These are phyloP conservation scores for Drosophila ananassae DNA, from an alignment of 1,140 invertebrate species.

Conservation along the genomic window DNA sequence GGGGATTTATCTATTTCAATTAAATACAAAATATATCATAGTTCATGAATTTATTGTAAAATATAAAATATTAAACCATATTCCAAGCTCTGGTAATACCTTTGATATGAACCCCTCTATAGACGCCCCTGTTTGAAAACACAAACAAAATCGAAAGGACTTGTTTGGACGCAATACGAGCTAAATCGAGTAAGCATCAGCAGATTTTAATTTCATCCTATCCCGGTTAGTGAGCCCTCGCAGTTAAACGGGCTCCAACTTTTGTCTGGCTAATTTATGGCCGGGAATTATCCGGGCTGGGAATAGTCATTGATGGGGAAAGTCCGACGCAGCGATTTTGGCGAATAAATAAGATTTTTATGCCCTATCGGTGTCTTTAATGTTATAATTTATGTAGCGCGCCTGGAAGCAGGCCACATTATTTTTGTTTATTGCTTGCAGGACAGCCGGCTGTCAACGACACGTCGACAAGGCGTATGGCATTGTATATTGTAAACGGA, in stretches of 20 bases:
- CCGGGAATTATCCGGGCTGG: constrained; percentile 58
- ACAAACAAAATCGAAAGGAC: constrained; percentile 4
- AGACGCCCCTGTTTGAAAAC: not conserved
- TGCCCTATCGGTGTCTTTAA: constrained; percentile 62
- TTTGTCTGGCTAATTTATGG: constrained; percentile 66
- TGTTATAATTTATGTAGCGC: constrained; percentile 72
- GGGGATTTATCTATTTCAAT: not conserved
- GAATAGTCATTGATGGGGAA: constrained; percentile 19
- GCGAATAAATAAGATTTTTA: constrained; percentile 63
- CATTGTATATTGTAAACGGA: constrained; percentile 9
- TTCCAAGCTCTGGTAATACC: not conserved
- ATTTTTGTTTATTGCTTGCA: constrained; percentile 66
- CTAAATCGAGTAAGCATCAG: constrained; percentile 32
- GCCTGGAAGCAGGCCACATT: constrained; percentile 55
- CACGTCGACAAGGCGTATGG: not conserved
- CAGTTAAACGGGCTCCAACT: constrained; percentile 30
- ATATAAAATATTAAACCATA: not conserved
- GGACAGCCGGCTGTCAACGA: constrained; percentile 61
- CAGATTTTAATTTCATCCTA: constrained; percentile 68
- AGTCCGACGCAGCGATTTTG: constrained; percentile 71
- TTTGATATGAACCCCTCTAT: not conserved
- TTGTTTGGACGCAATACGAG: constrained; percentile 7
- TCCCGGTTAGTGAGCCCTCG: constrained; percentile 16
- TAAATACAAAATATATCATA: not conserved
- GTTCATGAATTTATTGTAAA: not conserved